Evolutionary conservation across 1,140 invertebrate species (phyloP), one percentile per base, ranked within the genome.

Genomic region (Drosophila orena): DNA sequence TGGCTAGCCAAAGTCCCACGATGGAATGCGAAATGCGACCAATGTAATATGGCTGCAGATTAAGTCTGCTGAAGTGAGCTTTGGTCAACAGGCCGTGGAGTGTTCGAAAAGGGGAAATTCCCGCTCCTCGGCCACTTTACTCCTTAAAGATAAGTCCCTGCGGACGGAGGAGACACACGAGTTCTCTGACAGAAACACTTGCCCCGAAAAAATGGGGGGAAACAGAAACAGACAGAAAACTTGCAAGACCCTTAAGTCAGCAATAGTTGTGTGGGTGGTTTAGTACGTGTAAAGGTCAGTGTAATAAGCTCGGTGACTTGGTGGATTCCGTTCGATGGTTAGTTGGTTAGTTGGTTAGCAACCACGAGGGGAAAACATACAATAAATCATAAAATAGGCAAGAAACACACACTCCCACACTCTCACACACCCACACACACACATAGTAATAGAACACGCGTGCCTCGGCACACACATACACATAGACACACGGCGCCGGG

Each of bases 371-470:
- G 20, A 74, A 85, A 84, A 85, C 77, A 77, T 81, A 86, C 81
- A 85, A 85, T 85, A 85, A 85, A 85, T 85, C 81, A 85, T 85
- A 85, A 85, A 86, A 85, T 86, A 85, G 81, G 81, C 81, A 86
- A 77, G 75, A 59, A 53, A 77, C 46, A 54, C 24, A 69, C 20
- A 53, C 15, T 58, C 34, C 34, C 22, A 35, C 49, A 5, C 43
- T 57, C 35, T n/a, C n/a, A n/a, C n/a, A n/a, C n/a, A n/a, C 22
- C 0, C 22, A 53, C 17, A 22, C 34, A 42, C 49, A 37, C 8
- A 71, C 47, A 57, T 24, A 58, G 17, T 50, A n/a, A 44, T 52
- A 50, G 47, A 38, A 61, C 52, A 54, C 81, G 81, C 77, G 81
- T 85, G 74, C 69, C 74, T 75, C 44, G 27, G 50, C 42, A 55